Evolutionary conservation across 2,113 vertebrate genomes (phyloP).

Genomic region (Pomatostomus ruficeps): DNA sequence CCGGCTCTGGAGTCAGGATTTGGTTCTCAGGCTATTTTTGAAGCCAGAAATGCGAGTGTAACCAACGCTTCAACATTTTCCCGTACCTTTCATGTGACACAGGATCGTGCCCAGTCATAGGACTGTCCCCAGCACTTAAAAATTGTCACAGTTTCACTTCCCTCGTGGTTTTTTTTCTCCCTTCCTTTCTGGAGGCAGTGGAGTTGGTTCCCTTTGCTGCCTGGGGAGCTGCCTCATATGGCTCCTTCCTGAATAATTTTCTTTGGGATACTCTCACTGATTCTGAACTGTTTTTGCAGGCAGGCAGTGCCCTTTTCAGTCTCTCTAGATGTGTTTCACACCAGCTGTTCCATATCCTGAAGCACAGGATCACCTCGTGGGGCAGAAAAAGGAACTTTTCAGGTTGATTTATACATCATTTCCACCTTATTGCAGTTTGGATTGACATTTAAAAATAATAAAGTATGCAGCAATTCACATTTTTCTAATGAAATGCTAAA

Average conservation of each 20-base stretch:
- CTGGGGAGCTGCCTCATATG: background rate
- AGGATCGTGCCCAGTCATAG: background rate
- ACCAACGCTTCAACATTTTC: background rate
- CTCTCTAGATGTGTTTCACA: background rate
- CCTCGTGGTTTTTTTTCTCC: background rate
- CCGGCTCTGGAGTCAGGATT: background rate
- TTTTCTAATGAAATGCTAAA: background rate
- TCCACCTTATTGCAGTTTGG: background rate
- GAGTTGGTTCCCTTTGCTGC: background rate
- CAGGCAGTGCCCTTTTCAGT: background rate
- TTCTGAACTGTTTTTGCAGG: background rate
- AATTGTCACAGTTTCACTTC: slow-evolving; percentile 48
- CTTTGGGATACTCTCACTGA: background rate
- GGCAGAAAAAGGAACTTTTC: background rate
- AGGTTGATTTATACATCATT: background rate
- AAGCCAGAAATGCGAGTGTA: background rate
- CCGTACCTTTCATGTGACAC: slow-evolving; percentile 50
- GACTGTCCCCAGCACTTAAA: background rate
- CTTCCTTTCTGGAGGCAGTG: background rate
- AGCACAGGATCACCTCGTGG: background rate
- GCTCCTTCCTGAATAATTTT: background rate
- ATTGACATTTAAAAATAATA: background rate
- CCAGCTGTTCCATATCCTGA: background rate
- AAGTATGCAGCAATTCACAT: background rate
- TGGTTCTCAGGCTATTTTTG: slow-evolving; percentile 28